A percentile compares a stretch with the other conserved stretches of the same genome.
These are phyloP conservation scores for Catocala sponsa DNA, from an alignment of 2,888 invertebrate genomes.

Conservation along the genomic window DNA sequence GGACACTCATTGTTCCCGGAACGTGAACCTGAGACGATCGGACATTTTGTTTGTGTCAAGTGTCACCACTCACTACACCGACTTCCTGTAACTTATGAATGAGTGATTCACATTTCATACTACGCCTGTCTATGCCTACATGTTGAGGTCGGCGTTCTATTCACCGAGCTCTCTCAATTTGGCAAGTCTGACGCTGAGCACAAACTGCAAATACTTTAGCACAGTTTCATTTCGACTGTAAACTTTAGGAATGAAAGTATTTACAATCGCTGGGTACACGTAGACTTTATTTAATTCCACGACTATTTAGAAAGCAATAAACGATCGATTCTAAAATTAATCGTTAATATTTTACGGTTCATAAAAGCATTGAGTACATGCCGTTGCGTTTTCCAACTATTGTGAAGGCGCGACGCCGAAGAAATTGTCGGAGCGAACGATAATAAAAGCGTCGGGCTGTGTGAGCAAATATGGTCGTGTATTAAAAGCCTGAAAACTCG, in stretches of 20 bases:
- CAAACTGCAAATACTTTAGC: not conserved
- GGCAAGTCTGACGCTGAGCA: conserved; percentile 1
- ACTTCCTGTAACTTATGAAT: conserved; percentile 65
- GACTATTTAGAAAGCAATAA: conserved; percentile 57
- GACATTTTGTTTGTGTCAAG: conserved; percentile 45
- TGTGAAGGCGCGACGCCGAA: conserved; percentile 66
- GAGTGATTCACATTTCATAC: conserved; percentile 56
- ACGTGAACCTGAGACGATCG: conserved; percentile 56
- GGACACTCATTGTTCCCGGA: conserved; percentile 74
- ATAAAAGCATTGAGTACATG: conserved; percentile 69
- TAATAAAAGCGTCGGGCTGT: conserved; percentile 77
- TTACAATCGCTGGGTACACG: conserved; percentile 21
- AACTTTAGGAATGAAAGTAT: conserved; percentile 19
- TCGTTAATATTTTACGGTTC: conserved; percentile 70
- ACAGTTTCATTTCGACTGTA: conserved; percentile 8
- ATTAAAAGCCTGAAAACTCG: conserved; percentile 75
- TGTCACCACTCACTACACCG: conserved; percentile 61
- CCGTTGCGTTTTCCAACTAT: conserved; percentile 64
- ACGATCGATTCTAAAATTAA: conserved; percentile 63
- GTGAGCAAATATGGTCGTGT: conserved; percentile 74
- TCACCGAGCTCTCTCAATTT: conserved; percentile 5
- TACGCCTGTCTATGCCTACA: conserved; percentile 27
- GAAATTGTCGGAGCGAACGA: conserved; percentile 58
- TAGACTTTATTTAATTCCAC: conserved; percentile 45
- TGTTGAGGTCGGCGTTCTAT: not conserved